A percentile compares a stretch with the other conserved stretches of the same genome.
Evolutionary conservation across 92 coral and sea anemone genomes (phyloP).

Genomic region (Ricordea florida): DNA sequence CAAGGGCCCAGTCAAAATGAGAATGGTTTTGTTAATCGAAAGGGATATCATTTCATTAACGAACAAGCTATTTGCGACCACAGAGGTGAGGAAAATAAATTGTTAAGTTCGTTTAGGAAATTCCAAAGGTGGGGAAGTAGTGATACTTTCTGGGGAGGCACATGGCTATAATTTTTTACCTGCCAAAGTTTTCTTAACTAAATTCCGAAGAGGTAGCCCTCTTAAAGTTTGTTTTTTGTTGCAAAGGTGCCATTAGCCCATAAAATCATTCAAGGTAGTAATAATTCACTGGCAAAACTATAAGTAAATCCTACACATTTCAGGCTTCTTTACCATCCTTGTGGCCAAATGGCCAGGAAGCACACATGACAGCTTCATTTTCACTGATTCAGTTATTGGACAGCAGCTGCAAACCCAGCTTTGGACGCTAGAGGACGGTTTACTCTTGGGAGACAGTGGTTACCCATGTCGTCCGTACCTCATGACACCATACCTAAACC

Average conservation of each 20-base stretch:
- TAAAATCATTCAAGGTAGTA: no score
- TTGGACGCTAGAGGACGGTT: slow-evolving; percentile 52
- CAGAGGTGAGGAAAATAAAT: no score
- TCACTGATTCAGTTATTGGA: slow-evolving; percentile 25
- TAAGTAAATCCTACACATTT: background rate
- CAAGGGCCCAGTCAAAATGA: background rate
- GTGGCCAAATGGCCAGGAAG: slow-evolving; percentile 74
- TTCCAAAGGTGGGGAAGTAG: no score
- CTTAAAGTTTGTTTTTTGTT: no score
- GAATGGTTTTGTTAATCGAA: background rate
- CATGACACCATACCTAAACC: slow-evolving; percentile 51
- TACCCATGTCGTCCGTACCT: slow-evolving; percentile 48
- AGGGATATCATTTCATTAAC: background rate
- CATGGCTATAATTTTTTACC: background rate
- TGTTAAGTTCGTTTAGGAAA: no score
- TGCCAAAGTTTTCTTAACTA: background rate
- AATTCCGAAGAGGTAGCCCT: no score
- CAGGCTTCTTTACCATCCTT: slow-evolving; percentile 58
- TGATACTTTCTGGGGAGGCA: background rate
- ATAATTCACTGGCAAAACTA: background rate
- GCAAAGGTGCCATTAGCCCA: background rate
- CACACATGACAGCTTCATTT: slow-evolving; percentile 60
- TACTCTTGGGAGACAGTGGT: slow-evolving; percentile 64
- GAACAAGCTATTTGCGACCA: no score
- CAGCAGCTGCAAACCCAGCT: slow-evolving; percentile 26